phyloP scores from a whole-genome alignment of 2,113 vertebrate genomes.

The Spilogale gracilis region DNA sequence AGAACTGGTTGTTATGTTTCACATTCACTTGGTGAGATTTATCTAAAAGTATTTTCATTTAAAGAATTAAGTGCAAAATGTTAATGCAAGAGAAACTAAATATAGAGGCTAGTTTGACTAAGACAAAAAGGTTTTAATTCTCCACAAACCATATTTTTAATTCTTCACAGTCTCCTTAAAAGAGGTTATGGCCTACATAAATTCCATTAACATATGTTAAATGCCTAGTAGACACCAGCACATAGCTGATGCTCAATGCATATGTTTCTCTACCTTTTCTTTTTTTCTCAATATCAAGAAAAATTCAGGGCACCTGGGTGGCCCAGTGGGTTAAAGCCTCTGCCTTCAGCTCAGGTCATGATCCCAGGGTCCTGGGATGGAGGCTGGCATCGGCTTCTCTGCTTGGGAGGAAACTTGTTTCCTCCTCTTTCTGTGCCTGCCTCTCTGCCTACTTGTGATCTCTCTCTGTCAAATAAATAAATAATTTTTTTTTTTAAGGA shows the following conservation, averaged over 20 bases:
- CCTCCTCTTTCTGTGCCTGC: no score
- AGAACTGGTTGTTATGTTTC: not conserved
- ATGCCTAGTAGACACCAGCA: not conserved
- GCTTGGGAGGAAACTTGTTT: no score
- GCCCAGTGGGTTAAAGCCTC: no score
- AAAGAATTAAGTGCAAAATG: not conserved
- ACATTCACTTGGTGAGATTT: not conserved
- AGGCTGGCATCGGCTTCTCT: no score
- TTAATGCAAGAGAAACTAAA: not conserved
- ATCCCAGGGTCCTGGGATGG: no score
- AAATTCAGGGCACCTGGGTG: not conserved
- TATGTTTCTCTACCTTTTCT: not conserved
- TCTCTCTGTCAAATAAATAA: no score
- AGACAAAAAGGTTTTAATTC: constrained; percentile 17
- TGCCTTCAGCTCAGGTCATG: no score
- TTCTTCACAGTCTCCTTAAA: not conserved
- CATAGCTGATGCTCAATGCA: not conserved
- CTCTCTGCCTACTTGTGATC: no score
- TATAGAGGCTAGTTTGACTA: not conserved
- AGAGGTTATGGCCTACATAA: not conserved
- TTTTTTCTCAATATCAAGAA: not conserved
- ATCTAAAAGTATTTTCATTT: not conserved
- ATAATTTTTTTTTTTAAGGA: no score
- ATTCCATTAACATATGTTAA: not conserved
- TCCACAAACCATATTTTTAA: not conserved